These are phyloP conservation scores for Drosophila meridiana DNA, from an alignment of 2,888 invertebrate species.

Conservation along the genomic window DNA sequence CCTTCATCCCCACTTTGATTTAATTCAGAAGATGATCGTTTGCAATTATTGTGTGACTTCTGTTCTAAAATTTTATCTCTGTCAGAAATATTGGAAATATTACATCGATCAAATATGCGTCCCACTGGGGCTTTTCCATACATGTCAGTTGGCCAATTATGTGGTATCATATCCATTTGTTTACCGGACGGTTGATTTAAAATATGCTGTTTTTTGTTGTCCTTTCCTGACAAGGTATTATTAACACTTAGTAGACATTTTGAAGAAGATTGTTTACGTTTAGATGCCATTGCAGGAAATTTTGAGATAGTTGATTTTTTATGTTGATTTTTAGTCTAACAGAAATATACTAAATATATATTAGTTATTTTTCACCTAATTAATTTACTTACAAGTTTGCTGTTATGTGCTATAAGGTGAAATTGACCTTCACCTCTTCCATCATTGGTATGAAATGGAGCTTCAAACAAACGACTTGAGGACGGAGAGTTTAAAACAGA, in stretches of 20 bases:
- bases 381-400: conserved; percentile 62
- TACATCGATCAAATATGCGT: conserved; percentile 71
- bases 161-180: conserved; percentile 51
- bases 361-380: not conserved
- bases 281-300: conserved; percentile 64
- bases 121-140: conserved; percentile 63
- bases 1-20: conserved; percentile 68
- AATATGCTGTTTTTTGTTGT: conserved; percentile 69
- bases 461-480: conserved; percentile 57
- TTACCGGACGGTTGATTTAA: conserved; percentile 69
- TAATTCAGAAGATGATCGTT: conserved; percentile 66
- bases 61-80: conserved; percentile 69
- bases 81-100: conserved; percentile 67
- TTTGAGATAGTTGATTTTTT: conserved; percentile 74
- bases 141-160: conserved; percentile 60
- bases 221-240: conserved; percentile 65
- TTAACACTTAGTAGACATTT: conserved; percentile 60
- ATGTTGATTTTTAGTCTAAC: conserved; percentile 71
- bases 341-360: conserved; percentile 13
- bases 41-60: conserved; percentile 78
- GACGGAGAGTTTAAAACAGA: conserved; percentile 54
- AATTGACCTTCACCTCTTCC: conserved; percentile 63
- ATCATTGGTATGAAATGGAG: conserved; percentile 51
- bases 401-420: conserved; percentile 67
- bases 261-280: conserved; percentile 70